Percentiles rank a stretch among this genome's conserved stretches.
phyloP scores from a whole-genome alignment of 2,888 invertebrate species.

The Melangyna quadrimaculata region DNA sequence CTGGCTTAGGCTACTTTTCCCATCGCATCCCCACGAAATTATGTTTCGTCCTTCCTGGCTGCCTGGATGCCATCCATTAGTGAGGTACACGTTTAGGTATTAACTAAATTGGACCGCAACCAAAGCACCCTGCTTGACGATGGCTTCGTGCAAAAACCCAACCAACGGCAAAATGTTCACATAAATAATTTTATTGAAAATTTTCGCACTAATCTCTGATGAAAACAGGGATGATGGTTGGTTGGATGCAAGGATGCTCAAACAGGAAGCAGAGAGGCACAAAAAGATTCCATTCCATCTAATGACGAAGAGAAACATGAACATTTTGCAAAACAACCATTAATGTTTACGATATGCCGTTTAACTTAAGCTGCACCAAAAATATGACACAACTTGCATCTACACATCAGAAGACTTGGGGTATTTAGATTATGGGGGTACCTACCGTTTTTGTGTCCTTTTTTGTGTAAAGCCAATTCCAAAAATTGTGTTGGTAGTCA shows the following conservation, averaged over 20 bases:
- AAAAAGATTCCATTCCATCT: slow-evolving; percentile 5
- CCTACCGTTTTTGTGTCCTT: slow-evolving; percentile 16
- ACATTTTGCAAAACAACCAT: slow-evolving; percentile 68
- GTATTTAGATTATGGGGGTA: not conserved
- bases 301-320: slow-evolving; percentile 27
- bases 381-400: slow-evolving; percentile 66
- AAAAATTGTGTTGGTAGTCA: slow-evolving; percentile 32
- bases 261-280: not conserved
- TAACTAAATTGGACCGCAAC: slow-evolving; percentile 67
- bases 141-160: not conserved
- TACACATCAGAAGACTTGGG: not conserved
- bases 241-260: not conserved
- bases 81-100: slow-evolving; percentile 62
- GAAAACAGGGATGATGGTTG: slow-evolving; percentile 30
- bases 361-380: slow-evolving; percentile 68
- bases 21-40: slow-evolving; percentile 27
- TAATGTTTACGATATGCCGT: slow-evolving; percentile 71
- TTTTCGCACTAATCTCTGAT: slow-evolving; percentile 70
- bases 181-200: slow-evolving; percentile 72
- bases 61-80: slow-evolving; percentile 69
- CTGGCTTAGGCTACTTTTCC: slow-evolving; percentile 50
- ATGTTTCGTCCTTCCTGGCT: slow-evolving; percentile 8
- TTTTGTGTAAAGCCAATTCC: slow-evolving; percentile 57
- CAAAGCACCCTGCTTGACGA: slow-evolving; percentile 4
- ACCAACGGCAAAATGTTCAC: slow-evolving; percentile 41